Evolutionary conservation across 2,113 vertebrate species (phyloP).

Genomic region (Psittacula cyanocephala): DNA sequence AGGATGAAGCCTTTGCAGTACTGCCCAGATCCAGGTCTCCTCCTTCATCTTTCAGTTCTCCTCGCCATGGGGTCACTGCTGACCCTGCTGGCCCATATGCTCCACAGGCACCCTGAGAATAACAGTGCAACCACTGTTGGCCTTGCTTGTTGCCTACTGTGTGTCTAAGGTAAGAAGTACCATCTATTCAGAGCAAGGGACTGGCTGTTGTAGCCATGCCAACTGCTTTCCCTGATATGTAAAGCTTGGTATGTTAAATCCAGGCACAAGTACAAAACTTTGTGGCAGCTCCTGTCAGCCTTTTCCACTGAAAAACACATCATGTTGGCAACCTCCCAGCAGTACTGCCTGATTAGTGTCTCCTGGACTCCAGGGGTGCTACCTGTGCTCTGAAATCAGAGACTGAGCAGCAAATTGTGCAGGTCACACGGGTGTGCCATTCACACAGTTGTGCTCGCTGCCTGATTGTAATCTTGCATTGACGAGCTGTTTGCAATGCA

Average conservation of each 20-base stretch:
- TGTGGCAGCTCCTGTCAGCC: neutral
- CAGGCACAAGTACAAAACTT: neutral
- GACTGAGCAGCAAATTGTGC: neutral
- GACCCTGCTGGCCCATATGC: neutral
- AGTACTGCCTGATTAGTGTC: neutral
- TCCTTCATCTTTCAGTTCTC: neutral
- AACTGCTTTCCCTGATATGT: neutral
- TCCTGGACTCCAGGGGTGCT: neutral
- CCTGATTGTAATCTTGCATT: rapidly evolving
- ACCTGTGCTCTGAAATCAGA: rapidly evolving
- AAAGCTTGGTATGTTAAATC: neutral
- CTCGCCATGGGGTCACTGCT: neutral
- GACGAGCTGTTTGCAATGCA: neutral
- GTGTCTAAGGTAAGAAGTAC: neutral
- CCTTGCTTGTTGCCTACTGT: neutral
- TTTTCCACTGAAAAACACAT: rapidly evolving
- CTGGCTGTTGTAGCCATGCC: neutral
- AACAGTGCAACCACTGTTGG: rapidly evolving
- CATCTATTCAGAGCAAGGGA: neutral
- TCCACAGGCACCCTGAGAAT: rapidly evolving
- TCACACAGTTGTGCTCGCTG: rapidly evolving
- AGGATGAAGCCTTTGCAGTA: rapidly evolving
- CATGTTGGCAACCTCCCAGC: neutral
- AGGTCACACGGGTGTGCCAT: rapidly evolving
- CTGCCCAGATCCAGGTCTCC: neutral